Base-by-base conservation (phyloP, 1,140 invertebrate species). In the Acromyrmex echinatior region DNA sequence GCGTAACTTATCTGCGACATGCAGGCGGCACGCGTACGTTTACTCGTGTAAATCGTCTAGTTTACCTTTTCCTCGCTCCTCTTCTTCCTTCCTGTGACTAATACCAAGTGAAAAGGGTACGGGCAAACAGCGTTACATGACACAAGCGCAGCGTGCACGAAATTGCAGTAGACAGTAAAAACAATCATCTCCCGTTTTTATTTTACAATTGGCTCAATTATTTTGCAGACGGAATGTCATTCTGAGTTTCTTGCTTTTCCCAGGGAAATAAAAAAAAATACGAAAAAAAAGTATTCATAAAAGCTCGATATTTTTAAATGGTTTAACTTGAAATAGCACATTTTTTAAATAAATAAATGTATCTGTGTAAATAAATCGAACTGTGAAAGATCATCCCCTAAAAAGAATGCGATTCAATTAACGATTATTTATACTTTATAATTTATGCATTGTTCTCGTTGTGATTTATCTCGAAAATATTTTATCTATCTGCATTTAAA, bases 31-130 rank as follows among this genome's bases (percentile, higher is more conserved):
- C 86, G 86, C 76, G 65, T 65, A 56, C 89, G 88, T 90, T 91
- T 82, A 73, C 89, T 90, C 87, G 90, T 86, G 89, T 90, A 91
- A 90, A 91, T 91, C 77, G 89, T 90, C 65, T 63, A 58, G 86
- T 88, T 91, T 90, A 91, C 87, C 65, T 91, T 82, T 86, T 80
- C 56, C 81, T 73, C 35, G 58, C 70, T 60, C 49, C 31, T 51
- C 78, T 90, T 90, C 58, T 78, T 91, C 21, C 39, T 60, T 14
- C 49, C 39, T 18, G 60, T 14, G 53, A 70, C n/a, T 70, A 71
- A 56, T 58, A 56, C 10, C 49, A n/a, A 25, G 10, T 21, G n/a
- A n/a, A 76, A 62, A 62, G 70, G 49, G 28, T 51, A 85, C 56
- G 74, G 25, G 74, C 74, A 76, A 90, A 74, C 58, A 87, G 66